These are phyloP conservation scores for Pogonocichla stellata DNA, from an alignment of 2,113 vertebrate genomes.

Conservation along the genomic window DNA sequence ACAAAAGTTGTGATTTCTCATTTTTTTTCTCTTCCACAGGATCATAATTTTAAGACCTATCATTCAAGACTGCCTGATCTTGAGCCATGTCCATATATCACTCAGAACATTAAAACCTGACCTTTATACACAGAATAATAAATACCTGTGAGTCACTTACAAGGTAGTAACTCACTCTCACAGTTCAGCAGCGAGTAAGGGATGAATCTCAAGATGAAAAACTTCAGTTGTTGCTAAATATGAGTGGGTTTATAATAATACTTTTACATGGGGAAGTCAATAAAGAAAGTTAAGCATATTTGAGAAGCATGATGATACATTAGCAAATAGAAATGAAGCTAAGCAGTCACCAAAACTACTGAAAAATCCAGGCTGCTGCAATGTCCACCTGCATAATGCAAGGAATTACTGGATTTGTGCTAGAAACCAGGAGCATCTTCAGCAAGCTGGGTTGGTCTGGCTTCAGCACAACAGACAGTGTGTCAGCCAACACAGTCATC, in stretches of 20 bases:
- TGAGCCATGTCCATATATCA: slow-evolving; percentile 72
- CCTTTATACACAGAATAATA: slow-evolving; percentile 73
- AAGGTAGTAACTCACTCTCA: slow-evolving; percentile 68
- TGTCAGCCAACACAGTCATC: neutral
- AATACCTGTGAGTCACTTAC: slow-evolving; percentile 73
- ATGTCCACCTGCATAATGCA: neutral
- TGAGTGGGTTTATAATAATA: neutral
- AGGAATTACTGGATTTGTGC: neutral
- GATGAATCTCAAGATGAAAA: slow-evolving; percentile 54
- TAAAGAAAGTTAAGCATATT: neutral
- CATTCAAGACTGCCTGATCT: slow-evolving; percentile 70
- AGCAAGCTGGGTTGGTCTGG: neutral
- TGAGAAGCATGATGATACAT: neutral
- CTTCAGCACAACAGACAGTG: neutral
- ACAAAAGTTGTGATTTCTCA: slow-evolving; percentile 61
- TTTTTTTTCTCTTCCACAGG: slow-evolving; percentile 51
- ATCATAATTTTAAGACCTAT: slow-evolving; percentile 72
- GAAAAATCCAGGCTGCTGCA: neutral
- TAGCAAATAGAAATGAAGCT: neutral
- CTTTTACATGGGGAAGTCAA: neutral
- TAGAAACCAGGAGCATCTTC: neutral
- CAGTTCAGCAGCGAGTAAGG: slow-evolving; percentile 46
- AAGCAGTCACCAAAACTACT: neutral
- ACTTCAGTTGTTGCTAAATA: neutral
- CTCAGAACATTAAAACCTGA: slow-evolving; percentile 73